phyloP scores from a whole-genome alignment of 2,113 vertebrate species.

The Lanius ludovicianus region DNA sequence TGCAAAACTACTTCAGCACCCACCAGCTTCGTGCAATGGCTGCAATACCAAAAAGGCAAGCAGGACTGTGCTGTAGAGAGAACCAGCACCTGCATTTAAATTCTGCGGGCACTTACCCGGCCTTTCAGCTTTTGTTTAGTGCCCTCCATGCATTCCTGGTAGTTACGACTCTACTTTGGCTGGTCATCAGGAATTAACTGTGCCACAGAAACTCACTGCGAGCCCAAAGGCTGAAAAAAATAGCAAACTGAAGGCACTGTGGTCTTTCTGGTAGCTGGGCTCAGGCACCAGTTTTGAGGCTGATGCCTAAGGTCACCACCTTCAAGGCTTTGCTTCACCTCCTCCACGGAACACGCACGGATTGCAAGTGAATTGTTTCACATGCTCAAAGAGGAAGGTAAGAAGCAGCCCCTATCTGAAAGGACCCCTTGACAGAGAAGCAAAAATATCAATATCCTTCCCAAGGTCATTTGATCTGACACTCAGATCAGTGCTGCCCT shows the following conservation, averaged over 20 bases:
- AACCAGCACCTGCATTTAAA: conserved; percentile 9
- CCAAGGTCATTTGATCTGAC: background rate
- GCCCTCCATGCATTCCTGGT: background rate
- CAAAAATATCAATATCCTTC: background rate
- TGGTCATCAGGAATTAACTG: background rate
- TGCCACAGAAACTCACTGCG: background rate
- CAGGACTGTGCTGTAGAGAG: background rate
- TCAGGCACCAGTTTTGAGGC: background rate
- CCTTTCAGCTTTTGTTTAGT: conserved; percentile 40
- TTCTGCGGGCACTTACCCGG: background rate
- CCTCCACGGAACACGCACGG: rapidly evolving
- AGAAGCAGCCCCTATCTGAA: background rate
- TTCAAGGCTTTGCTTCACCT: background rate
- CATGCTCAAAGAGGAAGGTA: background rate
- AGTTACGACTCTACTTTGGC: background rate
- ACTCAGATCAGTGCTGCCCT: background rate
- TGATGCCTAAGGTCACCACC: background rate
- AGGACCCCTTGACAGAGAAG: background rate
- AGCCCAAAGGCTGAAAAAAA: background rate
- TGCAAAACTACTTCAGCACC: conserved; percentile 11
- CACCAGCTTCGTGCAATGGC: background rate
- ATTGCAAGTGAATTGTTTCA: background rate
- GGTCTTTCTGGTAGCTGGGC: background rate
- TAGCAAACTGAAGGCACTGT: background rate
- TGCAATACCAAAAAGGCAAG: conserved; percentile 3